A percentile compares a stretch with the other conserved stretches of the same genome.
Conservation (phyloP, 2,888 invertebrate species). For the Theodoxus fluviatilis region DNA sequence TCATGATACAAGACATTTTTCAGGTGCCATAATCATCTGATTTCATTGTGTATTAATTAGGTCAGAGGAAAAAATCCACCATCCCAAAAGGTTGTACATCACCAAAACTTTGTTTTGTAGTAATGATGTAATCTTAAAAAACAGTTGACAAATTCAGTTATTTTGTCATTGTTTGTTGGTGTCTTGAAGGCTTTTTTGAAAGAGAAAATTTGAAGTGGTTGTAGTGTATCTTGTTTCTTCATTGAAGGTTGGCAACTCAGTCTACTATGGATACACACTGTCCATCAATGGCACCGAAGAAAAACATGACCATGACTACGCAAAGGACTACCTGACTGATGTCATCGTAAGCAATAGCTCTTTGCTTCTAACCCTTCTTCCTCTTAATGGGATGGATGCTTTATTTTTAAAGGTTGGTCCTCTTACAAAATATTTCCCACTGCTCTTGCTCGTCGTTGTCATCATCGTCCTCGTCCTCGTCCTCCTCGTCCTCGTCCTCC, state of each 20-base stretch:
- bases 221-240: background rate
- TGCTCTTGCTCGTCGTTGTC: too few relatives aligned
- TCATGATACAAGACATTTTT: too few relatives aligned
- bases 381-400: too few relatives aligned
- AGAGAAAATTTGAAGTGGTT: background rate
- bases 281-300: conserved; percentile 80
- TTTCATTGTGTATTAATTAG: too few relatives aligned
- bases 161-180: too few relatives aligned
- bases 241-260: conserved; percentile 79
- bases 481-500: too few relatives aligned
- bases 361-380: background rate
- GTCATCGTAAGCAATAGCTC: conserved; percentile 73
- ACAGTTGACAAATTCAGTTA: background rate
- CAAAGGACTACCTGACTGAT: conserved; percentile 81
- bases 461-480: too few relatives aligned
- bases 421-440: background rate
- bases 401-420: background rate
- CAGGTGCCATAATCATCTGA: too few relatives aligned
- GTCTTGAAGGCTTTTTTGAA: background rate
- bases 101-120: background rate
- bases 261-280: conserved; percentile 88
- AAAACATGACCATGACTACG: conserved; percentile 70
- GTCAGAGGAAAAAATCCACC: too few relatives aligned
- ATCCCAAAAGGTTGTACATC: background rate
- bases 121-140: conserved; percentile 5